Evolutionary conservation across 2,797 vertebrate species (phyloP), one percentile per base, ranked within the genome.

Genomic region (Catamblyrhynchus diadema): DNA sequence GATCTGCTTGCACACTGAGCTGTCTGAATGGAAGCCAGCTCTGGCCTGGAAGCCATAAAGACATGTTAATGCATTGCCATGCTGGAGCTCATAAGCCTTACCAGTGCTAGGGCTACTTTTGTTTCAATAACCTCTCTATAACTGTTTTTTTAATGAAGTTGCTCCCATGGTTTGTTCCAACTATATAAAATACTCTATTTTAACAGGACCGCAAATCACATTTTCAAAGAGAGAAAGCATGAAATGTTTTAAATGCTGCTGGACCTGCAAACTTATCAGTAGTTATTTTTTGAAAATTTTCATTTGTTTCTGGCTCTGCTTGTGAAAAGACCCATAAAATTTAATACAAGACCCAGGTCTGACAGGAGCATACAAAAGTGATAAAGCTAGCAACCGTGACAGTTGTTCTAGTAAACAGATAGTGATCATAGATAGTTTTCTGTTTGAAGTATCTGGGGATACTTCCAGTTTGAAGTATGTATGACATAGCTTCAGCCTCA

Each of bases 21-120:
- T 94, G 85, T 20, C 93, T 96, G 95, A 93, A 90, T 83, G 73
- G 75, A 30, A 88, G 91, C 95, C 96, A 96, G 61, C 75, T 93
- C 87, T 64, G 64, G 67, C 85, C 93, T 95, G 94, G 93, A 95
- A 96, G 59, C 81, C 91, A 89, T 93, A 96, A 95, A 93, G 72
- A 93, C 91, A 87, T 59, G n/a, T 81, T 93, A 96, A 96, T 95
- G 77, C 72, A 24, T 94, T 48, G 61, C 79, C 6, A 41, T 74
- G 81, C 87, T 91, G 85, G 75, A 94, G 91, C 87, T 96, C 72
- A 44, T 84, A 88, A 92, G 81, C 67, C 75, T 77, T 89, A 87
- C 69, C 79, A 86, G 67, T 22, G 16, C 75, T 92, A 83, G 30
- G 65, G 61, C 81, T 93, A 78, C 89, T 94, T 91, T 87, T 96